Base-by-base conservation (phyloP, 2,888 invertebrate species). In the Labia minor region DNA sequence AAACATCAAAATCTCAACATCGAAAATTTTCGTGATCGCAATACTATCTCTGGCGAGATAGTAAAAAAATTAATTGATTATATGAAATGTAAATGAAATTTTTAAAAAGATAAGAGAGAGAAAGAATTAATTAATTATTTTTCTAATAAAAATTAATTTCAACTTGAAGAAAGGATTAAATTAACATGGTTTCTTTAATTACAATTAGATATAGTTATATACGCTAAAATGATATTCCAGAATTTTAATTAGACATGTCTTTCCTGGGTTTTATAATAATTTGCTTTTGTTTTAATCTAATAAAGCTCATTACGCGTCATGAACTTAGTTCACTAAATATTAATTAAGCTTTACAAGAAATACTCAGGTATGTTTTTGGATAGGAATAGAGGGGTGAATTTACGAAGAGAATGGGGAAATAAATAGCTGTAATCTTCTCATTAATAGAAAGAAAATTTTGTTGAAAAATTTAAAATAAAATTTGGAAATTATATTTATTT, bases 341-440 rank as follows among this genome's bases (percentile, higher is more conserved):
- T 49, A 49, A 49, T 49, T 49, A 49, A 49, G 49, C 49, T 49
- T 10, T 49, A 49, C 49, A 49, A 49, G 49, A 49, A 49, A 49
- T 4, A 49, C 16, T 14, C 49, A 49, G 49, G n/a, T 10, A 49
- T 49, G 8, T 16, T 49, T 49, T 49, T n/a, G n/a, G n/a, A n/a
- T n/a, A n/a, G n/a, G n/a, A n/a, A n/a, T n/a, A n/a, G 49, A 49
- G 49, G 33, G 26, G 26, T 26, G 26, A 26, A 26, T 26, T 26
- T 6, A 26, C 3, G 26, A 26, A 26, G 3, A 8, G 8, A 26
- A 26, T 26, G 26, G 8, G n/a, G n/a, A n/a, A n/a, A n/a, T n/a
- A n/a, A n/a, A n/a, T n/a, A n/a, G n/a, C n/a, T n/a, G n/a, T n/a
- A n/a, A n/a, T n/a, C n/a, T n/a, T n/a, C n/a, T n/a, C n/a, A n/a